Percentiles rank a stretch among this genome's conserved stretches.
phyloP scores from a whole-genome alignment of 2,113 vertebrate species.

The Danio rerio region GRCz12tu NC_133198.1:29641001-29641500 shows the following conservation, averaged over 20 bases:
- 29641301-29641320: constrained; percentile 21
- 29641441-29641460: constrained; percentile 61
- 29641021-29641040: no score
- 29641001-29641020: no score
- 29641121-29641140: not conserved
- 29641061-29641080: no score
- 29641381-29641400: constrained; percentile 44
- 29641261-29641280: constrained; percentile 1
- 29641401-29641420: constrained; percentile 48
- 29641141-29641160: not conserved
- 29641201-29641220: not conserved
- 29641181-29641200: not conserved
- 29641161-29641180: not conserved
- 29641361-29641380: constrained; percentile 40
- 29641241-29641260: not conserved
- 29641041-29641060: no score
- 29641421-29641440: constrained; percentile 54
- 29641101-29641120: no score
- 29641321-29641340: constrained; percentile 36
- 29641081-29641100: no score
- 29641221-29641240: not conserved
- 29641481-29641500: constrained; percentile 65
- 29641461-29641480: constrained; percentile 62
- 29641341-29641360: not conserved
- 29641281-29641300: not conserved